Conservation (phyloP, 2,888 invertebrate species). For the Timema podura region DNA sequence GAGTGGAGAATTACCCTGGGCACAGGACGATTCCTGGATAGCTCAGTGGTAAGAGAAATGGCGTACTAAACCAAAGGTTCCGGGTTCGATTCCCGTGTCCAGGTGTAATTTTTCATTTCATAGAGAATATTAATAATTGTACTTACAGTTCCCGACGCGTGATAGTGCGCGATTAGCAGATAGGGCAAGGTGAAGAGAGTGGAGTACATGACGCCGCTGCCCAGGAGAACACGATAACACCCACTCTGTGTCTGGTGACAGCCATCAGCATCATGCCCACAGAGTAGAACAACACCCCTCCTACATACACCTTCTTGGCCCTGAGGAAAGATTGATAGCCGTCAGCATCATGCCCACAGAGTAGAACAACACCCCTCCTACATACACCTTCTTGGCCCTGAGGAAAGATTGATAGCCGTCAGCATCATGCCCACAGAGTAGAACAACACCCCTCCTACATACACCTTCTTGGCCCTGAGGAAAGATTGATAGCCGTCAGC, state of each 20-base stretch:
- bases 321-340: slow-evolving; percentile 59
- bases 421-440: slow-evolving; percentile 86
- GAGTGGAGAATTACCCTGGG: too few species aligned
- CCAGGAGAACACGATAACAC: slow-evolving; percentile 86
- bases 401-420: slow-evolving; percentile 58
- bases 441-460: slow-evolving; percentile 82
- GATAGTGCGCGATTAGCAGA: slow-evolving; percentile 88
- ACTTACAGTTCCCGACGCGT: slow-evolving; percentile 81
- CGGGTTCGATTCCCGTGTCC: too few species aligned
- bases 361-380: slow-evolving; percentile 84
- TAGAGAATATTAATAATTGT: slow-evolving; percentile 10
- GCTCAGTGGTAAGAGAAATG: too few species aligned
- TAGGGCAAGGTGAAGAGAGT: slow-evolving; percentile 97
- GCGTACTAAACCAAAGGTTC: too few species aligned
- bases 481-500: slow-evolving; percentile 62
- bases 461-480: slow-evolving; percentile 77
- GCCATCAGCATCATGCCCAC: slow-evolving; percentile 87
- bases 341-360: slow-evolving; percentile 84
- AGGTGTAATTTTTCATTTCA: not conserved
- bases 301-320: slow-evolving; percentile 81
- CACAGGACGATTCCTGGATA: too few species aligned
- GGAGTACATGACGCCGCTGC: slow-evolving; percentile 97
- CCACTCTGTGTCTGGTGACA: slow-evolving; percentile 59
- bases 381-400: slow-evolving; percentile 84
- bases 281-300: slow-evolving; percentile 83